phyloP scores from a whole-genome alignment of 2,888 invertebrate species.

The Brachylomia viminalis region DNA sequence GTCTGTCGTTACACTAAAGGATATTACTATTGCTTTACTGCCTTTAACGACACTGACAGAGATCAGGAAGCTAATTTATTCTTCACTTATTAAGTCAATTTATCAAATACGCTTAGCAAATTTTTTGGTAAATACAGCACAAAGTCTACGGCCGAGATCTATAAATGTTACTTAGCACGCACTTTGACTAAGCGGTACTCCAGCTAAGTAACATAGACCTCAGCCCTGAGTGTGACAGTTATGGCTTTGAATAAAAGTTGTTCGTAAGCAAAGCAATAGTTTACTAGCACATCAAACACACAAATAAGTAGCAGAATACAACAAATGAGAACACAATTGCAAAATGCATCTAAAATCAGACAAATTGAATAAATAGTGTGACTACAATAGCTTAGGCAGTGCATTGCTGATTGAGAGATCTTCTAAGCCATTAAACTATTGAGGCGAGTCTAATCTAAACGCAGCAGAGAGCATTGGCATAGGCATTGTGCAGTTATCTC shows the following conservation, averaged over 20 bases:
- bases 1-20: neutral
- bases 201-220: neutral
- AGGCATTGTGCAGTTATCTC: too few relatives aligned
- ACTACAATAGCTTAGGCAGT: conserved; percentile 30
- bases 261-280: neutral
- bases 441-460: conserved; percentile 4
- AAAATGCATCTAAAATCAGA: conserved; percentile 20
- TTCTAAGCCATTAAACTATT: conserved; percentile 21
- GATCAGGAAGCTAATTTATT: neutral
- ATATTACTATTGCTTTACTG: neutral
- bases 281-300: neutral
- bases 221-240: neutral
- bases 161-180: neutral
- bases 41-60: neutral
- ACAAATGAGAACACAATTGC: conserved; percentile 30
- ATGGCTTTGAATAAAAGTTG: neutral
- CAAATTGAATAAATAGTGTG: conserved; percentile 11
- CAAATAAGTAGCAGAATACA: neutral
- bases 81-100: too few relatives aligned
- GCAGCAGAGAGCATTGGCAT: conserved; percentile 11
- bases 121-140: neutral
- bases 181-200: neutral
- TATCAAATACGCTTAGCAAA: neutral
- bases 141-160: neutral
- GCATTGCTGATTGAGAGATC: conserved; percentile 11